Evolutionary conservation across 1,140 invertebrate genomes (phyloP).

Genomic region (Hyphantria cunea): DNA sequence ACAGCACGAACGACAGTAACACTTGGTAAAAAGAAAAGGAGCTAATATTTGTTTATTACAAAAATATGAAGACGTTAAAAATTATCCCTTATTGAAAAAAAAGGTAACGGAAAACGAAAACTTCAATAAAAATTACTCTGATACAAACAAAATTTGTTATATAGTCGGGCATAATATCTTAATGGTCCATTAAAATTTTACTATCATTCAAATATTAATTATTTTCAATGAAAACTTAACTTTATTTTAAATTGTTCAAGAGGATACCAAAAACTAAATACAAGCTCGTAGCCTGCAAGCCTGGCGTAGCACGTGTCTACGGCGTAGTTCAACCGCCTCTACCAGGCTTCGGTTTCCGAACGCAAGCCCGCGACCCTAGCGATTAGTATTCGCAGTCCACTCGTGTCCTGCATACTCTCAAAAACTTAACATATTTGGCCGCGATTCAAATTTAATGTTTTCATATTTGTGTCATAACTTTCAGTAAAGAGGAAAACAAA

Average conservation of each 20-base stretch:
- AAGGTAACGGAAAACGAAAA: no score
- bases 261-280: not conserved
- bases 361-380: constrained; percentile 34
- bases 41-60: not conserved
- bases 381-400: constrained; percentile 65
- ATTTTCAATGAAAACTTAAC: no score
- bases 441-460: constrained; percentile 78
- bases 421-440: constrained; percentile 73
- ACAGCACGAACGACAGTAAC: not conserved
- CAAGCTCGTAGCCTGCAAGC: constrained; percentile 27
- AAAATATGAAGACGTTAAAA: no score
- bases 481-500: constrained; percentile 70
- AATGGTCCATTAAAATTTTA: no score
- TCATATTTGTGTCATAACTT: constrained; percentile 77
- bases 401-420: constrained; percentile 52
- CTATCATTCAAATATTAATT: no score
- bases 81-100: no score
- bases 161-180: no score
- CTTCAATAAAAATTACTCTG: no score
- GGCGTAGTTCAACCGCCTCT: constrained; percentile 50
- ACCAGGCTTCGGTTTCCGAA: constrained; percentile 17
- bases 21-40: not conserved
- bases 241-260: no score
- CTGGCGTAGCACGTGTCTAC: constrained; percentile 55
- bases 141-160: no score